Percentiles rank a stretch among this genome's conserved stretches.
These are phyloP conservation scores for Brachionus asplanchnoidis DNA, from an alignment of 1,140 invertebrate species.

Conservation along the genomic window DNA sequence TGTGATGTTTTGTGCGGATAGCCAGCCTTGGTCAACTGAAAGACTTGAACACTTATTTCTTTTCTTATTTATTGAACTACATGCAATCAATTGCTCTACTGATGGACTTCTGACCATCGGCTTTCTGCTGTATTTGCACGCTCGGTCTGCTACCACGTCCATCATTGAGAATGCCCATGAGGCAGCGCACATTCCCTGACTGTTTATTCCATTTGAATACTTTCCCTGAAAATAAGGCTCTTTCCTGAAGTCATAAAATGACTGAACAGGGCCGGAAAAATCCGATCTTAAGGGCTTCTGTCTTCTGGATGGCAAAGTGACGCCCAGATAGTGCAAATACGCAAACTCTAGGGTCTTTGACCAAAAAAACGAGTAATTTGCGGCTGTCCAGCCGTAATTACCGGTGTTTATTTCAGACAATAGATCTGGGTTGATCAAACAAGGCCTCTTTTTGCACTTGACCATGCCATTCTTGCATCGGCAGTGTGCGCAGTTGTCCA, in stretches of 20 bases:
- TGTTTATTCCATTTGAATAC: slow-evolving; percentile 74
- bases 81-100: slow-evolving; percentile 77
- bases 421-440: slow-evolving; percentile 67
- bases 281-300: slow-evolving; percentile 44
- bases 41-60: slow-evolving; percentile 55
- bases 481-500: slow-evolving; percentile 58
- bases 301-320: slow-evolving; percentile 52
- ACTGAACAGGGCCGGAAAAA: slow-evolving; percentile 60
- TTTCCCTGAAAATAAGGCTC: slow-evolving; percentile 49
- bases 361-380: slow-evolving; percentile 76
- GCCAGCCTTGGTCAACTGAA: background rate
- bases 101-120: slow-evolving; percentile 67
- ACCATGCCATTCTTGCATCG: slow-evolving; percentile 72
- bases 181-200: slow-evolving; percentile 82
- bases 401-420: slow-evolving; percentile 61
- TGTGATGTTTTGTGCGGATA: background rate
- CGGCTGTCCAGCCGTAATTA: slow-evolving; percentile 66
- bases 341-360: slow-evolving; percentile 75
- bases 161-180: slow-evolving; percentile 86
- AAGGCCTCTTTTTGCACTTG: slow-evolving; percentile 68
- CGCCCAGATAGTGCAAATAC: slow-evolving; percentile 68
- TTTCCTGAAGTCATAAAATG: slow-evolving; percentile 45
- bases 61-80: slow-evolving; percentile 73
- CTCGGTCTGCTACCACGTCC: slow-evolving; percentile 58
- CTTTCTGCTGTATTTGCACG: slow-evolving; percentile 74